Evolutionary conservation across 1,140 invertebrate species (phyloP).

Genomic region (Megalopta genalis): DNA sequence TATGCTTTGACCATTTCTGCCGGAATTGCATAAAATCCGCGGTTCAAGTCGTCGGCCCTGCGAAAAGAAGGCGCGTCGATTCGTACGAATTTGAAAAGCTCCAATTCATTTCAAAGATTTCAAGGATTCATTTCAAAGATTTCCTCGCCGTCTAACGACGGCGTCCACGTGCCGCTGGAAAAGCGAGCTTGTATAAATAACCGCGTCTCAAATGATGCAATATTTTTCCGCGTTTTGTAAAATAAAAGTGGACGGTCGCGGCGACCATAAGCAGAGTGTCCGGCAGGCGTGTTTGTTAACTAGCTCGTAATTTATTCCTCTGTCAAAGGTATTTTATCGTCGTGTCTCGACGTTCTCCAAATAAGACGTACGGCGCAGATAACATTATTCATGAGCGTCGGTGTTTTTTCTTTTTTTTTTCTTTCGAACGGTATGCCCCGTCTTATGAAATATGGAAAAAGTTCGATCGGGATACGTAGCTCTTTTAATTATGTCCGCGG

Average conservation of each 20-base stretch:
- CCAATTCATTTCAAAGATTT: no score
- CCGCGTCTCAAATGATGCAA: not conserved
- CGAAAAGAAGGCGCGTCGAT: no score
- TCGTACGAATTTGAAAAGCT: no score
- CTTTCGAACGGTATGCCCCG: not conserved
- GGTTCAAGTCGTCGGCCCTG: no score
- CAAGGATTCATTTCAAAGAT: no score
- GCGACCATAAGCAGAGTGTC: not conserved
- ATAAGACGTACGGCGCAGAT: not conserved
- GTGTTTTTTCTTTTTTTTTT: not conserved
- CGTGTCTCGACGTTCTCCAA: not conserved
- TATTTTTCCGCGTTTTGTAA: not conserved
- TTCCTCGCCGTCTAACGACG: no score
- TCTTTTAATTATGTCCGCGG: not conserved
- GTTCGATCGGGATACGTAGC: not conserved
- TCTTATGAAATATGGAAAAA: constrained; percentile 4
- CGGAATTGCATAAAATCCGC: no score
- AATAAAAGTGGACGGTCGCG: not conserved
- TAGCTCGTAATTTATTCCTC: not conserved
- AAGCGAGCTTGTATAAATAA: no score
- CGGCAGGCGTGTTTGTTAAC: not conserved
- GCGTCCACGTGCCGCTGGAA: no score
- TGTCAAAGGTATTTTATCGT: constrained; percentile 4
- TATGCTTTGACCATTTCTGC: no score
- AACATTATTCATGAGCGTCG: not conserved